These are phyloP conservation scores for Gnatocerus cornutus DNA, from an alignment of 2,888 invertebrate genomes.

Conservation along the genomic window DNA sequence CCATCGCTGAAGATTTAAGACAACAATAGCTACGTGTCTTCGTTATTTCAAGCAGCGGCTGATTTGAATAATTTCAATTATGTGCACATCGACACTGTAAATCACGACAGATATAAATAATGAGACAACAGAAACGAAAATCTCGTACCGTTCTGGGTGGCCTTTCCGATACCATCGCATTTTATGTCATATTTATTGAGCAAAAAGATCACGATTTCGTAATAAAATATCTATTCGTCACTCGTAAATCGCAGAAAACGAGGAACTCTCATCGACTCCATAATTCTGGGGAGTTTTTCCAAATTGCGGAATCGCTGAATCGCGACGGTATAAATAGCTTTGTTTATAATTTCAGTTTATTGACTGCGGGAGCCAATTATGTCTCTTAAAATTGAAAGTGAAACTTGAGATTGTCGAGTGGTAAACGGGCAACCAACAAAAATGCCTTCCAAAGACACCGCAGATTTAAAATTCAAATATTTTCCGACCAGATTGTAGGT, in stretches of 20 bases:
- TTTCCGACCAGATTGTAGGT: neutral
- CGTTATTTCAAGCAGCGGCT: slow-evolving; percentile 25
- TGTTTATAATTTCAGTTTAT: slow-evolving; percentile 27
- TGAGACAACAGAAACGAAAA: slow-evolving; percentile 21
- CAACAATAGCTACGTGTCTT: slow-evolving; percentile 22
- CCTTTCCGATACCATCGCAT: slow-evolving; percentile 32
- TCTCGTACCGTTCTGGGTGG: slow-evolving; percentile 41
- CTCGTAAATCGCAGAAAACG: slow-evolving; percentile 46
- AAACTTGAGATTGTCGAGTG: neutral
- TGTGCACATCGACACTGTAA: slow-evolving; percentile 25
- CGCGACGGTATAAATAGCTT: slow-evolving; percentile 26
- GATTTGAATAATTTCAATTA: slow-evolving; percentile 48
- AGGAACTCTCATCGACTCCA: slow-evolving; percentile 23
- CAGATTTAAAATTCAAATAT: slow-evolving; percentile 6
- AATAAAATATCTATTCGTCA: slow-evolving; percentile 52
- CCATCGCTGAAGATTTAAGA: slow-evolving; percentile 24
- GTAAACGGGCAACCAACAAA: too few relatives aligned
- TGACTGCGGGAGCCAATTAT: slow-evolving; percentile 19
- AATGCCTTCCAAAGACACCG: neutral
- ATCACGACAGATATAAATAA: slow-evolving; percentile 38
- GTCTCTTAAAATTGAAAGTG: slow-evolving; percentile 15
- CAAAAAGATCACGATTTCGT: slow-evolving; percentile 47
- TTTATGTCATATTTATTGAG: slow-evolving; percentile 47
- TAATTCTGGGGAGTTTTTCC: slow-evolving; percentile 18
- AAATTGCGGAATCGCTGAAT: slow-evolving; percentile 9